phyloP scores from a whole-genome alignment of 2,113 vertebrate species.

The Dipodomys stephensi region DNA sequence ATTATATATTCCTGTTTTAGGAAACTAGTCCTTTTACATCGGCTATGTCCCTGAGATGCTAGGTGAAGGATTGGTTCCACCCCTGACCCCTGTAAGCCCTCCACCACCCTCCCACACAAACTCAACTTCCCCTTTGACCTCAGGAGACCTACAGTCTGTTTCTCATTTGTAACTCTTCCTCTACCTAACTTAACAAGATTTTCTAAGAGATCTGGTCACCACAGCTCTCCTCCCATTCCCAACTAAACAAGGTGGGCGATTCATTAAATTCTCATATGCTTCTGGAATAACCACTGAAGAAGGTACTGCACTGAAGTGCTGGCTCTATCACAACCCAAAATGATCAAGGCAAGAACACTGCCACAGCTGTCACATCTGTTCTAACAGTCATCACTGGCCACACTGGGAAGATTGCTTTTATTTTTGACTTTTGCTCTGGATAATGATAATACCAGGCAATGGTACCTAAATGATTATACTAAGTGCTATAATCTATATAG shows the following conservation, averaged over 20 bases:
- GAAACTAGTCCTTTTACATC: not conserved
- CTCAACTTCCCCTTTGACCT: constrained; percentile 68
- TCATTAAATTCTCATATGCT: constrained; percentile 18
- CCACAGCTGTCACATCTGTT: not conserved
- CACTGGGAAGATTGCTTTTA: not conserved
- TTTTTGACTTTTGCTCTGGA: not conserved
- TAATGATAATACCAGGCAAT: not conserved
- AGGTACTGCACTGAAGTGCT: not conserved
- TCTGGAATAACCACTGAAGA: not conserved
- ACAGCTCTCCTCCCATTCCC: not conserved
- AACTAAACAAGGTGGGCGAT: not conserved
- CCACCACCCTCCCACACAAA: constrained; percentile 49
- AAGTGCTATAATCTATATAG: not conserved
- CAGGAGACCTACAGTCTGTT: constrained; percentile 64
- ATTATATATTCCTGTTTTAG: not conserved
- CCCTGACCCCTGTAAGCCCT: not conserved
- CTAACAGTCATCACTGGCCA: not conserved
- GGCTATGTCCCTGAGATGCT: not conserved
- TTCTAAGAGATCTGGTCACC: constrained; percentile 43
- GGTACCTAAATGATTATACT: not conserved
- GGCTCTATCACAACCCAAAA: not conserved
- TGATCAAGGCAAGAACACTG: not conserved
- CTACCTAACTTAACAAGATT: constrained; percentile 63
- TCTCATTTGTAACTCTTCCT: constrained; percentile 70
- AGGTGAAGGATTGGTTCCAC: not conserved